Conservation (phyloP, 1,140 invertebrate genomes). For the Cepaea nemoralis region DNA sequence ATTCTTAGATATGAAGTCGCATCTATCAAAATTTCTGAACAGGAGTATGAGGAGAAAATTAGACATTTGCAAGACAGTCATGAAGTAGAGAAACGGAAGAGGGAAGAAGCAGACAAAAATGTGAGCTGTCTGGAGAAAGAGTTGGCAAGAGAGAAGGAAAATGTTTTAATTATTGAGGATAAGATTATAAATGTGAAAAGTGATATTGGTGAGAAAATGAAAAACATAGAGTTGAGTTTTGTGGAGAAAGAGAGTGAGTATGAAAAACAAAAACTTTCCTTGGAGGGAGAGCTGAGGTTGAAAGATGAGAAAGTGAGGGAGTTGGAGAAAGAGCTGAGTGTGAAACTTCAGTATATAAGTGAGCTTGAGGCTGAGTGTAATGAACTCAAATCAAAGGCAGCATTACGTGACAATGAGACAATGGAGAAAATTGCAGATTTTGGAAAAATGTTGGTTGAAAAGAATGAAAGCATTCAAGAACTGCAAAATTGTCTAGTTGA, state of each 20-base stretch:
- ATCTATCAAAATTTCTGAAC: slow-evolving; percentile 1
- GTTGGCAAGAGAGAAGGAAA: slow-evolving; percentile 20
- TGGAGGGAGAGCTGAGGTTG: slow-evolving; percentile 6
- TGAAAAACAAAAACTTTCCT: slow-evolving; percentile 20
- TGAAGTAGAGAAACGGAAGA: slow-evolving; percentile 4
- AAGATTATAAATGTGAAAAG: slow-evolving; percentile 24
- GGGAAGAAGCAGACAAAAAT: slow-evolving; percentile 21
- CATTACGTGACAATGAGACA: neutral
- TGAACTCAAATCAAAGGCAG: slow-evolving; percentile 37
- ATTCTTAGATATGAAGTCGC: slow-evolving; percentile 18
- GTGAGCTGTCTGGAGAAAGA: slow-evolving; percentile 22
- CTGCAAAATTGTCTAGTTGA: slow-evolving; percentile 12
- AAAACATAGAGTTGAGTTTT: slow-evolving; percentile 32
- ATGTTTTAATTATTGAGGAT: slow-evolving; percentile 10
- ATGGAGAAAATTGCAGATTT: slow-evolving; percentile 9
- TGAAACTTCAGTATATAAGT: slow-evolving; percentile 33
- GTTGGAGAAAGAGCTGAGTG: slow-evolving; percentile 47
- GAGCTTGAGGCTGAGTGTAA: slow-evolving; percentile 33
- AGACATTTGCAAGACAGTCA: slow-evolving; percentile 38
- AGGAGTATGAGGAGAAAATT: slow-evolving; percentile 33
- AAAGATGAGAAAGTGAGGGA: slow-evolving; percentile 44
- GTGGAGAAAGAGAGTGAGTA: slow-evolving; percentile 38
- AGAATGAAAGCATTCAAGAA: slow-evolving; percentile 23
- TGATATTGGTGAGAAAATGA: slow-evolving; percentile 26
- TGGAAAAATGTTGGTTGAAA: slow-evolving; percentile 27